Percentiles rank a stretch among this genome's conserved stretches.
Evolutionary conservation across 1,140 invertebrate genomes (phyloP).

Genomic region (Bombus confusus): DNA sequence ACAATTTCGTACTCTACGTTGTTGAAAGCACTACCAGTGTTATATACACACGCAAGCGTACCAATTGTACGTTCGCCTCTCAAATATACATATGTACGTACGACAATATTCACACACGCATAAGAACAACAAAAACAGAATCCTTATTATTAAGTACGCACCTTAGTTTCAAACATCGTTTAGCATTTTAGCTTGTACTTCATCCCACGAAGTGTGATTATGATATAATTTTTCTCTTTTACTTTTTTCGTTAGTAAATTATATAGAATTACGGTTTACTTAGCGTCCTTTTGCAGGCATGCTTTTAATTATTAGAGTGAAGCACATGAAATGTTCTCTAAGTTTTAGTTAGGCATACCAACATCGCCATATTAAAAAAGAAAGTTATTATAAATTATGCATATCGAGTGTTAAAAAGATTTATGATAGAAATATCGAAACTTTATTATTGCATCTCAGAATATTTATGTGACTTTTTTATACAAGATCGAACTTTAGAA

Average conservation of each 20-base stretch:
- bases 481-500: too few species aligned
- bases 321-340: not conserved
- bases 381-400: too few species aligned
- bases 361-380: not conserved
- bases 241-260: constrained; percentile 1
- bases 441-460: too few species aligned
- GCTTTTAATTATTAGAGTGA: not conserved
- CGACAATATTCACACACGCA: not conserved
- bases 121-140: constrained; percentile 13
- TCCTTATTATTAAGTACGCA: constrained; percentile 15
- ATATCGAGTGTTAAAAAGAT: too few species aligned
- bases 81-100: not conserved
- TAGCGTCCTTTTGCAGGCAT: not conserved
- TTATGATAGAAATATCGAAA: too few species aligned
- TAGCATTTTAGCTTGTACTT: not conserved
- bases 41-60: not conserved
- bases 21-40: constrained; percentile 13
- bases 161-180: not conserved
- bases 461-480: too few species aligned
- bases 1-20: constrained; percentile 47
- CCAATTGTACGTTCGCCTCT: constrained; percentile 17
- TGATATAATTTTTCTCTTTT: not conserved
- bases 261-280: constrained; percentile 1
- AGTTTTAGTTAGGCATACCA: not conserved
- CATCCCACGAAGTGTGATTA: not conserved